Base-by-base conservation (phyloP, 2,888 invertebrate genomes). In the Blastobasis lacticolella region DNA sequence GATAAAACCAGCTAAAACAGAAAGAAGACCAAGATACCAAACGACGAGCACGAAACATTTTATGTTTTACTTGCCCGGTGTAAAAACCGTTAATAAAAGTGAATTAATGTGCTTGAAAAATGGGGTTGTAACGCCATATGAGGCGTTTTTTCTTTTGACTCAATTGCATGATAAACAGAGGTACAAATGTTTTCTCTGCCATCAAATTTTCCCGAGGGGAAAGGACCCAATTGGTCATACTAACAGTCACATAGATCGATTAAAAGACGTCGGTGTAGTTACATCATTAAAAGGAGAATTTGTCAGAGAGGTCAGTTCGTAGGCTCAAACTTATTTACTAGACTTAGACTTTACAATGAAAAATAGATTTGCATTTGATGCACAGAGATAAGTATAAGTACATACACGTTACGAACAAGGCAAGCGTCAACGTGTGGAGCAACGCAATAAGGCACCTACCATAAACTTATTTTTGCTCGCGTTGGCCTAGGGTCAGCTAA, bases 261-360 rank as follows among this genome's bases (percentile, higher is more conserved):
- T 66, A n/a, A 56, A 57, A 2, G 23, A 23, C 44, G 62, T 71
- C 10, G 62, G 65, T 54, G 54, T 73, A 4, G 10, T 75, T 6
- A 53, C 56, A 10, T 56, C 60, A 10, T 52, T 57, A 5, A 45
- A 61, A 3, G 51, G 53, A 1, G 74, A 75, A 50, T 74, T 76
- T 53, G 56, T 81, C 7, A 69, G 83, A 69, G 67, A 79, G 71
- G 83, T 82, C 64, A 61, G 57, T 23, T 36, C 38, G 37, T n/a
- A 38, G 5, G 38, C 5, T 44, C 9, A 9, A 8, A 38, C 8
- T 46, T 44, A 5, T 43, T 47, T 38, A 44, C 7, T n/a, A 23
- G 23, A 23, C 23, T 23, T 23, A 23, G 23, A 23, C 23, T 23
- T 23, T 23, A 23, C 23, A 2, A 23, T 23, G n/a, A 23, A 23